phyloP scores from a whole-genome alignment of 2,888 invertebrate species.

The Tetanocera ferruginea region DNA sequence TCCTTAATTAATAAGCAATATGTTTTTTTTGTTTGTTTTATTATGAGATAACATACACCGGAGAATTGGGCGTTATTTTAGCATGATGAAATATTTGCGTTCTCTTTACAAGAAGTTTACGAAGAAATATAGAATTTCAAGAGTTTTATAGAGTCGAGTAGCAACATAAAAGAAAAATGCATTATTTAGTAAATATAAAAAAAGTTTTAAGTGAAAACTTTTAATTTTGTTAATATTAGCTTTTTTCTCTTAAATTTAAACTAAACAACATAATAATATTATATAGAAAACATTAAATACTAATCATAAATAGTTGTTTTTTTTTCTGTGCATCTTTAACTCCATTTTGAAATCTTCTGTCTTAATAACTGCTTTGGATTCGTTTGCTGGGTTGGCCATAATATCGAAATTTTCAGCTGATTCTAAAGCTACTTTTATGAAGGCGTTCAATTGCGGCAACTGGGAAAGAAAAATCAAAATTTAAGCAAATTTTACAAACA shows the following conservation, averaged over 20 bases:
- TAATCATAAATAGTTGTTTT: background rate
- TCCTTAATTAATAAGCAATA: too few relatives aligned
- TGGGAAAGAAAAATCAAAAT: background rate
- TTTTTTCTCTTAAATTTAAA: background rate
- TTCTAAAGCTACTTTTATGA: background rate
- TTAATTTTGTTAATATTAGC: conserved; percentile 7
- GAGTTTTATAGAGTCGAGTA: too few relatives aligned
- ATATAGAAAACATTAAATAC: background rate
- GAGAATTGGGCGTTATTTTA: too few relatives aligned
- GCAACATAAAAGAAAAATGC: too few relatives aligned
- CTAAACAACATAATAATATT: background rate
- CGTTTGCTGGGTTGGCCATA: background rate
- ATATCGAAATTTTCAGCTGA: background rate
- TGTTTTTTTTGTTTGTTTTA: too few relatives aligned
- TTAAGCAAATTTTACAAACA: too few relatives aligned
- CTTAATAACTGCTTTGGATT: background rate
- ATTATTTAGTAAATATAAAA: too few relatives aligned
- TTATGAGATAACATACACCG: too few relatives aligned
- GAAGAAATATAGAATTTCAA: too few relatives aligned
- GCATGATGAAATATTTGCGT: too few relatives aligned
- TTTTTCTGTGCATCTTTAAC: background rate
- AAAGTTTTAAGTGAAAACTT: background rate
- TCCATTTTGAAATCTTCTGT: background rate
- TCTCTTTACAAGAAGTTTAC: too few relatives aligned
- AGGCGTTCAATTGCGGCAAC: background rate